Percentiles rank a stretch among this genome's conserved stretches.
Evolutionary conservation across 2,888 invertebrate species (phyloP).

Genomic region (Adineta ricciae): DNA sequence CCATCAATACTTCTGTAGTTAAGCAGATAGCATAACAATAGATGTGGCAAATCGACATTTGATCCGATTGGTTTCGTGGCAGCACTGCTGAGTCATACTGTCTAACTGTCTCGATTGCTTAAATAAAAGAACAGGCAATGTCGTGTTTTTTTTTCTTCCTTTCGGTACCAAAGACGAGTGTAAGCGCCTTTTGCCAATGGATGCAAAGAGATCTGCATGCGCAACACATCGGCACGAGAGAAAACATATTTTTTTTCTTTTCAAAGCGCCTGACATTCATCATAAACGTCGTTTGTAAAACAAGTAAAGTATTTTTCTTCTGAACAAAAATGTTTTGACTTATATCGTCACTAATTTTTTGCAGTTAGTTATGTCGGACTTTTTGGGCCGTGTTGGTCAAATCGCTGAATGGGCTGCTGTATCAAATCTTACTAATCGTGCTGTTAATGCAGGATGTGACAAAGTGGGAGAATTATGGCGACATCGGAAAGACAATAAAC

Average conservation of each 20-base stretch:
- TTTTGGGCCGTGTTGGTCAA: slow-evolving; percentile 1
- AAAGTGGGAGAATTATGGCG: neutral
- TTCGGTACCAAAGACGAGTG: neutral
- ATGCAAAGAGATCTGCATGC: neutral
- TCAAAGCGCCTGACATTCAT: too few species aligned
- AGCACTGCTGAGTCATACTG: too few species aligned
- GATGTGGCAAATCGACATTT: too few species aligned
- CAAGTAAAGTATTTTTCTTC: neutral
- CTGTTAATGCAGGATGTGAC: neutral
- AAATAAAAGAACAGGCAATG: neutral
- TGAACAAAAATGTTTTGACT: neutral
- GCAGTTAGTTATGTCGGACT: neutral
- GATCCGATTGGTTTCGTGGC: neutral
- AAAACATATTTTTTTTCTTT: neutral
- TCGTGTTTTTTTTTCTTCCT: neutral
- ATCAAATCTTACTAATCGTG: neutral
- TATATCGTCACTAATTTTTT: too few species aligned
- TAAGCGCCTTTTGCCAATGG: neutral
- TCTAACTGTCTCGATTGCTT: too few species aligned
- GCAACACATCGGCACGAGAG: neutral
- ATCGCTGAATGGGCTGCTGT: neutral
- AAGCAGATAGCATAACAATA: too few species aligned
- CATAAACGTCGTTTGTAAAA: neutral
- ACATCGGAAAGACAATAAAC: neutral
- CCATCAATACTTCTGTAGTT: too few species aligned